A percentile compares a stretch with the other conserved stretches of the same genome.
Conservation (phyloP, 2,113 vertebrate genomes). For the Phyllostomus discolor region DNA sequence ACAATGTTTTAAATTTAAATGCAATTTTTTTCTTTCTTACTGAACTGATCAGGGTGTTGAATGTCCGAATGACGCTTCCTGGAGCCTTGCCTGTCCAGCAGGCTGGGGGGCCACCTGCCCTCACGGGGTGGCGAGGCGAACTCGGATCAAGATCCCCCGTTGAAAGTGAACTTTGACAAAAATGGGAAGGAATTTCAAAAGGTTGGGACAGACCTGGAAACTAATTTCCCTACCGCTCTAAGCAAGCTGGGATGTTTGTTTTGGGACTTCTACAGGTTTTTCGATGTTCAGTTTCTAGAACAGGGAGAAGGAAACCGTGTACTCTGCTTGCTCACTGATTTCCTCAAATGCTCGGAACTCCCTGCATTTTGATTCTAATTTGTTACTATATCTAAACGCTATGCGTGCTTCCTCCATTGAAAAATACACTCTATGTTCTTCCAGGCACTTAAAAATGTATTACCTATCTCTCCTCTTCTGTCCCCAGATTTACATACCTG, state of each 20-base stretch:
- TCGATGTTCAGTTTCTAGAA: neutral
- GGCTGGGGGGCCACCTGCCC: fast-evolving
- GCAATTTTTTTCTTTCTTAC: too few relatives aligned
- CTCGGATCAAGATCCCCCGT: neutral
- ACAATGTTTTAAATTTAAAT: too few relatives aligned
- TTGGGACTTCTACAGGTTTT: neutral
- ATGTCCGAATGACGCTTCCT: neutral
- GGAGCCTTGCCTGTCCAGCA: fast-evolving
- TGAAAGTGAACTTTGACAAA: neutral
- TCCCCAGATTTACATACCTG: constrained; percentile 36
- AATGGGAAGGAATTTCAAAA: neutral
- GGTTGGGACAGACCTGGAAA: neutral
- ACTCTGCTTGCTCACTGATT: neutral
- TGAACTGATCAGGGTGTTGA: too few relatives aligned
- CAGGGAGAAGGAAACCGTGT: neutral
- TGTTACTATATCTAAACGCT: neutral
- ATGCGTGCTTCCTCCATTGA: neutral
- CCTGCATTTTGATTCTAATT: constrained; percentile 11
- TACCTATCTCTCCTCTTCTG: neutral
- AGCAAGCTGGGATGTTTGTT: neutral
- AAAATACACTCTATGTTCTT: constrained; percentile 22
- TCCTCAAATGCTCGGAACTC: neutral
- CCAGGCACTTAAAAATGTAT: constrained; percentile 44
- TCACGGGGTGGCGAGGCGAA: neutral
- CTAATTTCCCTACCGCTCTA: neutral